phyloP scores from a whole-genome alignment of 2,797 vertebrate species.

The Syndactyla subalaris region DNA sequence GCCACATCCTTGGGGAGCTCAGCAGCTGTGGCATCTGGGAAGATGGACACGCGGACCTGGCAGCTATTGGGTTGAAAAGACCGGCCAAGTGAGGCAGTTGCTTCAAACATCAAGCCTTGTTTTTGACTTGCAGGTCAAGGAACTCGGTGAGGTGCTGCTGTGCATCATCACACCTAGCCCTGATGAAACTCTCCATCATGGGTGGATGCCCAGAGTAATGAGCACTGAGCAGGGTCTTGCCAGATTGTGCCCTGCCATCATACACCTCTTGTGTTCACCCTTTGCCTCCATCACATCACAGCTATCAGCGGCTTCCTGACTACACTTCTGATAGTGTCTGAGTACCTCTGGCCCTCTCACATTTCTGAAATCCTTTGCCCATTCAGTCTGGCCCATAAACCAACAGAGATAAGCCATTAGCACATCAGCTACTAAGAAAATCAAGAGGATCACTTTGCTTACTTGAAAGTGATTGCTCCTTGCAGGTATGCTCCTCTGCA shows the following conservation, averaged over 20 bases:
- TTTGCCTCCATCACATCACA: not conserved
- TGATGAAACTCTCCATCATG: not conserved
- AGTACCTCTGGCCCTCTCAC: not conserved
- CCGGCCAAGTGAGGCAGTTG: not conserved
- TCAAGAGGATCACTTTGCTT: not conserved
- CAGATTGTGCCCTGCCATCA: not conserved
- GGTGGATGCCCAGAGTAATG: rapidly evolving
- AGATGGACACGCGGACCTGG: not conserved
- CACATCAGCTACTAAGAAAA: rapidly evolving
- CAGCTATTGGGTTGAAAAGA: not conserved
- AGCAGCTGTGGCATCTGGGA: not conserved
- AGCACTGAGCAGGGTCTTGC: rapidly evolving
- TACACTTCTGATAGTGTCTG: not conserved
- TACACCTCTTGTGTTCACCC: not conserved
- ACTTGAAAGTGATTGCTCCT: not conserved
- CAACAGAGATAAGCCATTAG: not conserved
- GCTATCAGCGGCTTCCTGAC: not conserved
- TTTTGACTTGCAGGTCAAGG: not conserved
- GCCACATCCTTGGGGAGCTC: not conserved
- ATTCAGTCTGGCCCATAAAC: not conserved
- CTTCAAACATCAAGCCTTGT: not conserved
- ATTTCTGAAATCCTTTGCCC: not conserved
- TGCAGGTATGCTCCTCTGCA: not conserved
- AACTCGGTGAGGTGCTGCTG: rapidly evolving
- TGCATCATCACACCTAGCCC: rapidly evolving